Base-by-base conservation (phyloP, 2,797 vertebrate species). In the Margarornis squamiger region DNA sequence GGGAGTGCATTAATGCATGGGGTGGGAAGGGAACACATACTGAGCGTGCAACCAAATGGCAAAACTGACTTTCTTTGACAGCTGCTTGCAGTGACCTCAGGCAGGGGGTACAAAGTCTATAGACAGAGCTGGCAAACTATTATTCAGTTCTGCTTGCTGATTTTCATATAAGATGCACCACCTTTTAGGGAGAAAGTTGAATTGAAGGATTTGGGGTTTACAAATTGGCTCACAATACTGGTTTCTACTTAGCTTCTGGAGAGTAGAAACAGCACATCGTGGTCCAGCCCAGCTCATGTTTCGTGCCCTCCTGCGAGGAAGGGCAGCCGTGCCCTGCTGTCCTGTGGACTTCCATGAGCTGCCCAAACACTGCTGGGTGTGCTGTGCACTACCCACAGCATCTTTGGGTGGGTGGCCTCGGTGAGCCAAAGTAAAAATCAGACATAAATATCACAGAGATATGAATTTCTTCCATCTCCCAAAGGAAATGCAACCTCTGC, bases 181-280 rank as follows among this genome's bases (percentile, higher is more conserved):
- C 58, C 36, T 70, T 82, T 79, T 39, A 45, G 54, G 32, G 59
- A 77, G 36, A 34, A 73, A 55, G 51, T 29, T 18, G 49, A 41
- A 10, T 22, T 26, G 43, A 72, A 90, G 36, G 30, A 65, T 36
- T 62, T 73, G 8, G 8, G 4, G 9, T 71, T 90, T 68, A 74
- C 29, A n/a, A 46, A 27, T 10, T 49, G 32, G 8, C 61, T 92
- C 5, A 20, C 9, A 26, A 4, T 23, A 8, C 51, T 32, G 36
- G 26, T 62, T 86, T 71, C 20, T 45, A 3, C 24, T 93, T 54
- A 15, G 11, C 43, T 65, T 55, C 48, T 74, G 73, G 57, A 80
- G n/a, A 54, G 52, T 8, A 38, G 41, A 55, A 80, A 38, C 29
- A 76, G 41, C 24, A 15, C 0, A 0, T 14, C 0, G 1, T 26